These are phyloP conservation scores for Pherbina coryleti DNA, from an alignment of 2,888 invertebrate genomes.

Conservation along the genomic window DNA sequence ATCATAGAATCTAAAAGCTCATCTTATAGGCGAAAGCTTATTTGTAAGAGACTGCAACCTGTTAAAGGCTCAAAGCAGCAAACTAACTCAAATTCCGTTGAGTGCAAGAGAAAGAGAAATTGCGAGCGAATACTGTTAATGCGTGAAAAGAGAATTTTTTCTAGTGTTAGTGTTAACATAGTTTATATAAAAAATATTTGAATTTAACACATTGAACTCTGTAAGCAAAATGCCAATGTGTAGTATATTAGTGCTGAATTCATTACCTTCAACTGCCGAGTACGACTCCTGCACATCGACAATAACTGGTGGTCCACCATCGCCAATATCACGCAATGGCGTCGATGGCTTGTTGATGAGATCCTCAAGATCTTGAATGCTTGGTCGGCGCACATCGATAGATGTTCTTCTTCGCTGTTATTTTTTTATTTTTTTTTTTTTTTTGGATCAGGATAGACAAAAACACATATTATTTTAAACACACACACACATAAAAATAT, in stretches of 20 bases:
- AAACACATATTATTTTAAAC: neutral
- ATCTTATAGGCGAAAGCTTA: neutral
- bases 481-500: neutral
- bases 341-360: constrained; percentile 92
- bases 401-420: constrained; percentile 87
- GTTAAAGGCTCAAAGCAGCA: neutral
- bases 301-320: constrained; percentile 88
- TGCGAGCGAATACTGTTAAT: neutral
- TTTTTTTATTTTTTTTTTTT: neutral
- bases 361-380: constrained; percentile 91
- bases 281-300: constrained; percentile 95
- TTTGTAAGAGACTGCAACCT: neutral
- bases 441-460: neutral
- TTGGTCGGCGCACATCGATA: constrained; percentile 89
- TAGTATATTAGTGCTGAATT: neutral
- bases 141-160: too few species aligned
- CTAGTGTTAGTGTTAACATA: neutral
- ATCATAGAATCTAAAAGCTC: too few species aligned
- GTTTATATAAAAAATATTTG: too few species aligned
- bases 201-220: too few species aligned
- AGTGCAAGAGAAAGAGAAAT: neutral
- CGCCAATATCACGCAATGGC: constrained; percentile 84
- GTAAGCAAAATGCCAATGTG: neutral
- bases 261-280: constrained; percentile 93
- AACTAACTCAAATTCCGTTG: neutral